Evolutionary conservation across 2,888 invertebrate species (phyloP).

Genomic region (Homarus gammarus): DNA sequence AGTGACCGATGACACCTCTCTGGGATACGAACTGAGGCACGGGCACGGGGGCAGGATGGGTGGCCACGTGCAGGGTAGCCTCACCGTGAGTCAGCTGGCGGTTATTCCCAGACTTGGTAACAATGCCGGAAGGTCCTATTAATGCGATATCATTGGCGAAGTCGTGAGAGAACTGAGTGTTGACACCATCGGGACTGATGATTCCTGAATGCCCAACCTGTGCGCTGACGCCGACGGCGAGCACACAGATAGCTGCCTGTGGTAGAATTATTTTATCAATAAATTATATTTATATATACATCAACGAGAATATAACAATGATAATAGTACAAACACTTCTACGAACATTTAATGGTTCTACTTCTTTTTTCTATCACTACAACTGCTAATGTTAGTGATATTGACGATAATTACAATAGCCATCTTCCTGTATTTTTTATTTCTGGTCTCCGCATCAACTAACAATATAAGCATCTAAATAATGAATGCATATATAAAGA

Average conservation of each 20-base stretch:
- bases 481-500: too few relatives aligned
- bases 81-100: constrained; percentile 63
- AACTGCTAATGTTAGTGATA: neutral
- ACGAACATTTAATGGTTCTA: too few relatives aligned
- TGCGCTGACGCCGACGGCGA: constrained; percentile 64
- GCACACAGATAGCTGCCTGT: constrained; percentile 71
- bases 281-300: neutral
- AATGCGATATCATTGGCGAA: constrained; percentile 58
- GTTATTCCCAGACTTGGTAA: constrained; percentile 62
- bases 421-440: too few relatives aligned
- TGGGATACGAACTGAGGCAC: neutral
- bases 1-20: constrained; percentile 30
- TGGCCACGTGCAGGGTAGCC: constrained; percentile 31
- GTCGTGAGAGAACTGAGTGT: constrained; percentile 67
- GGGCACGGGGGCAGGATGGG: constrained; percentile 31
- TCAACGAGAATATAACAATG: neutral
- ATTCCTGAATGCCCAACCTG: constrained; percentile 73
- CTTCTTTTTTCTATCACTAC: too few relatives aligned
- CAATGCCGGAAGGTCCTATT: constrained; percentile 66
- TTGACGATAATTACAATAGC: neutral
- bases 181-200: constrained; percentile 67
- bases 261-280: neutral
- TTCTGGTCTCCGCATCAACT: too few relatives aligned
- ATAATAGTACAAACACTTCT: neutral
- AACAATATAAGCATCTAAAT: too few relatives aligned